Evolutionary conservation across 2,888 invertebrate species (phyloP).

Genomic region (Acronicta alni): DNA sequence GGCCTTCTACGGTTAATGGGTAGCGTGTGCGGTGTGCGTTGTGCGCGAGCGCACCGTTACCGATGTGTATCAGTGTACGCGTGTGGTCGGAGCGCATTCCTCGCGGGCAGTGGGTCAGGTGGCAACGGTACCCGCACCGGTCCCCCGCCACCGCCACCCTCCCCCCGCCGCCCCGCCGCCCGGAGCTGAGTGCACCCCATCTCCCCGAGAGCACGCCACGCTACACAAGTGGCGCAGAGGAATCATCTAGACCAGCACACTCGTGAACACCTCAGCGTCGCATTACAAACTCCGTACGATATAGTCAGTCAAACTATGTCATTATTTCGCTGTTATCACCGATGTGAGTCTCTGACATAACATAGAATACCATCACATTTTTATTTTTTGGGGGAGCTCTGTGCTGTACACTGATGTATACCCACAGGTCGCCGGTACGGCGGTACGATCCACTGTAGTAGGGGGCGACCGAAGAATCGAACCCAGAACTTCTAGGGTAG

Average conservation of each 20-base stretch:
- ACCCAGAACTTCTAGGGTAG: too few species aligned
- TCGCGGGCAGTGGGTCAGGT: constrained; percentile 68
- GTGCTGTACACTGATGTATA: too few species aligned
- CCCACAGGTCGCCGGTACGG: too few species aligned
- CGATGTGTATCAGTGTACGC: constrained; percentile 26
- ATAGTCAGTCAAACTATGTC: neutral
- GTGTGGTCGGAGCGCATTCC: constrained; percentile 59
- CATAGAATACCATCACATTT: too few species aligned
- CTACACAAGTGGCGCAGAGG: constrained; percentile 43
- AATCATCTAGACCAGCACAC: constrained; percentile 8
- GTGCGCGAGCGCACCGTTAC: constrained; percentile 40
- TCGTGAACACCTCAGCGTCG: neutral
- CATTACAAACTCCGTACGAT: neutral
- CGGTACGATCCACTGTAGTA: too few species aligned
- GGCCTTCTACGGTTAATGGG: constrained; percentile 11
- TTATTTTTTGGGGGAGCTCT: too few species aligned
- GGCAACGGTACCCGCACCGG: constrained; percentile 78
- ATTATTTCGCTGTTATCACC: neutral
- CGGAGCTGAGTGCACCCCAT: constrained; percentile 10
- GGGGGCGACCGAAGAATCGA: too few species aligned
- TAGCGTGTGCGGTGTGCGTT: too few species aligned
- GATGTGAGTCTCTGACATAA: too few species aligned
- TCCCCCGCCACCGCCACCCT: constrained; percentile 34
- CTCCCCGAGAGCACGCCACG: constrained; percentile 34
- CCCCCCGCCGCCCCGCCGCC: constrained; percentile 11